Conservation (phyloP, 2,888 invertebrate species). For the Lasioglossum pauxillum region DNA sequence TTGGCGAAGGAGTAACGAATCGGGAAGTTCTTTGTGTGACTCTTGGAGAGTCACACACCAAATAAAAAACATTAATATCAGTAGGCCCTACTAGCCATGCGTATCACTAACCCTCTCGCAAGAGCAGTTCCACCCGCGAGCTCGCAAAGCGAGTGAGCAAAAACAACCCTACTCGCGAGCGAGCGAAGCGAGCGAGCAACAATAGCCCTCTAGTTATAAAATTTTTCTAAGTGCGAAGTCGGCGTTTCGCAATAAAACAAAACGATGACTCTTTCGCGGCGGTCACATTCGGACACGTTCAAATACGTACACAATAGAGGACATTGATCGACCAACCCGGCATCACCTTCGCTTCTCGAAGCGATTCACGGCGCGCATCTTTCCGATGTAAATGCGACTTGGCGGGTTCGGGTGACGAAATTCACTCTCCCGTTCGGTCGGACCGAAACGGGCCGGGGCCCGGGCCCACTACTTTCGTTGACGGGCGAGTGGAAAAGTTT, state of each 20-base stretch:
- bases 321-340: not conserved
- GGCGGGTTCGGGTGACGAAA: slow-evolving; percentile 60
- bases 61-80: too few relatives aligned
- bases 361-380: slow-evolving; percentile 46
- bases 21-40: too few relatives aligned
- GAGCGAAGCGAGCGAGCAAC: too few relatives aligned
- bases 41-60: too few relatives aligned
- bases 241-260: not conserved
- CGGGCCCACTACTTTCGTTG: slow-evolving; percentile 69
- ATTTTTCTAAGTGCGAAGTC: too few relatives aligned
- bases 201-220: too few relatives aligned
- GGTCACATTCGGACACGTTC: not conserved
- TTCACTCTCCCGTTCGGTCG: slow-evolving; percentile 69
- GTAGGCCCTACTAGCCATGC: too few relatives aligned
- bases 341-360: slow-evolving; percentile 50
- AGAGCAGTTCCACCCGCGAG: too few relatives aligned
- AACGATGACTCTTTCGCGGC: not conserved
- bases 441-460: slow-evolving; percentile 33
- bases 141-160: too few relatives aligned
- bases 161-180: too few relatives aligned
- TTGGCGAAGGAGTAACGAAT: too few relatives aligned
- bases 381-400: slow-evolving; percentile 55
- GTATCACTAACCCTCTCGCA: too few relatives aligned
- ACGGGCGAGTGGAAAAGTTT: slow-evolving; percentile 74
- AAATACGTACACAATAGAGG: not conserved